phyloP scores from a whole-genome alignment of 2,888 invertebrate species.

The Drosophila vallismaia region DNA sequence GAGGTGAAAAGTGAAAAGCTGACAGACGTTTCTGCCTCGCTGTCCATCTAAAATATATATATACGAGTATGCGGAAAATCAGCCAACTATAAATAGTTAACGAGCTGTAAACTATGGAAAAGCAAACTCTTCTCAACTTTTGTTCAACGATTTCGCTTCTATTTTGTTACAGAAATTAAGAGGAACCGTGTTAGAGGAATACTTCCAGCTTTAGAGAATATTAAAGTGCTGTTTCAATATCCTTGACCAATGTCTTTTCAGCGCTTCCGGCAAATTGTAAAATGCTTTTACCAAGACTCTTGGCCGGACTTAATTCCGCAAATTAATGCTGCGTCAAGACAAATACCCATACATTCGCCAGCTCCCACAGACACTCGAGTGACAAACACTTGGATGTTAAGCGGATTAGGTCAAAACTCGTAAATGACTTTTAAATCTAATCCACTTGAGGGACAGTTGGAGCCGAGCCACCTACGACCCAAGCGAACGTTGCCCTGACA shows the following conservation, averaged over 20 bases:
- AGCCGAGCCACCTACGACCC: background rate
- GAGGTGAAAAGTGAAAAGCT: constrained; percentile 76
- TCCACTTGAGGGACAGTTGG: constrained; percentile 53
- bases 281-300: constrained; percentile 46
- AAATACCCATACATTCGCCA: constrained; percentile 12
- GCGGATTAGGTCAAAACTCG: constrained; percentile 71
- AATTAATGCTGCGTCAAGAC: constrained; percentile 68
- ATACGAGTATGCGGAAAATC: constrained; percentile 33
- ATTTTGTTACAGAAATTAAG: constrained; percentile 3
- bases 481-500: constrained; percentile 19
- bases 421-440: constrained; percentile 74
- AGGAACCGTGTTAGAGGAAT: background rate
- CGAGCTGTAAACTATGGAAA: constrained; percentile 75
- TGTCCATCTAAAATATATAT: constrained; percentile 44
- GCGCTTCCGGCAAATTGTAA: constrained; percentile 45
- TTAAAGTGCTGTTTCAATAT: background rate
- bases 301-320: constrained; percentile 56
- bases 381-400: constrained; percentile 56
- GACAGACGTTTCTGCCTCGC: constrained; percentile 50
- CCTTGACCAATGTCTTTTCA: background rate
- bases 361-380: constrained; percentile 8
- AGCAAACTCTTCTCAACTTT: constrained; percentile 25
- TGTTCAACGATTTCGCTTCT: constrained; percentile 22
- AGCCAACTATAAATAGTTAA: constrained; percentile 70
- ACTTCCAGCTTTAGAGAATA: too few relatives aligned